Base-by-base conservation (phyloP, 2,888 invertebrate genomes). In the Meiosimyza platycephala region DNA sequence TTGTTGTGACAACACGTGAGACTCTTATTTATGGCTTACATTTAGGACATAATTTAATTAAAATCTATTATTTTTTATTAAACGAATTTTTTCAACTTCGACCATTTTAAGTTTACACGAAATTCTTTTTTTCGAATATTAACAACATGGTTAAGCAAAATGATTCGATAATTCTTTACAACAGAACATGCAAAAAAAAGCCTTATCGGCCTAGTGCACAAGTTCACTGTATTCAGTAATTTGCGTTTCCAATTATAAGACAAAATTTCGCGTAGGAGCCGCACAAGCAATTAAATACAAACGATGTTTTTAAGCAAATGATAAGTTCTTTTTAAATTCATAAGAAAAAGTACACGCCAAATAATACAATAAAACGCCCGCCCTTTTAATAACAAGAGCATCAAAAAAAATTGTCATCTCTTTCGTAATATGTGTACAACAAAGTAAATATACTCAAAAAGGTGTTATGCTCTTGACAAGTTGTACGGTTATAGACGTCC, bases 401-500 rank as follows among this genome's bases (percentile, higher is more conserved):
- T 13, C 55, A 55, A 11, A 18, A 11, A n/a, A 18, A 9, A 22
- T 28, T 2, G 28, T 28, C 28, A 28, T 28, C 28, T 28, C 22
- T 28, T 28, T 28, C 28, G 28, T 28, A 28, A 28, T 22, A 22
- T 12, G 28, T 28, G 16, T 4, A 11, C 9, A 6, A 28, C 57
- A 57, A 11, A 18, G 18, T 22, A 55, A 13, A 28, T 28, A 28
- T 3, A 28, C 16, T 57, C 13, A 57, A 57, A 28, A 18, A 28
- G 5, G n/a, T 11, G 18, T 16, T 13, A 28, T 57, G 18, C 18
- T 57, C 28, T 57, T 6, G 2, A 6, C 15, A 13, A 57, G 57
- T 5, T 28, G 33, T 4, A 7, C 47, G 40, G 13, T 70, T 55
- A 70, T 48, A 70, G 54, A 60, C 87, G 82, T 79, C 94, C 91